phyloP scores from a whole-genome alignment of 2,888 invertebrate species.

The Latrodectus hesperus region DNA sequence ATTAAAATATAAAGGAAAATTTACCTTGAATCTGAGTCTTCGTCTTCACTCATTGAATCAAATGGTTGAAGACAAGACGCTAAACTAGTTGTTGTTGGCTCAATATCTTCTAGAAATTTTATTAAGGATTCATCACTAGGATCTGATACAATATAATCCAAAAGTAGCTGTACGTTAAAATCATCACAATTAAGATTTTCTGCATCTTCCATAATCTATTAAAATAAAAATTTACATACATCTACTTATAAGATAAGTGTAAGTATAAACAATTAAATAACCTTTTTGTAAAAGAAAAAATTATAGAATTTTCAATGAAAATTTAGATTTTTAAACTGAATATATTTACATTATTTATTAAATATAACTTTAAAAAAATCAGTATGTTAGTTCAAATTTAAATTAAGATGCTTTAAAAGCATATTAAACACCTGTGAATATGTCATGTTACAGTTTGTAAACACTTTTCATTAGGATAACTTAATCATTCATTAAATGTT shows the following conservation, averaged over 20 bases:
- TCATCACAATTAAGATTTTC: conserved; percentile 17
- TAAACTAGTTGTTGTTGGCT: conserved; percentile 23
- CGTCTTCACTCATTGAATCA: conserved; percentile 46
- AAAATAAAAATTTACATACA: not conserved
- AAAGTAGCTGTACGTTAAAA: conserved; percentile 36
- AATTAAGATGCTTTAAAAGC: too few relatives aligned
- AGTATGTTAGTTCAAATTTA: too few relatives aligned
- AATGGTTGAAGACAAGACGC: conserved; percentile 47
- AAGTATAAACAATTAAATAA: too few relatives aligned
- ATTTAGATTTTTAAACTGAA: not conserved
- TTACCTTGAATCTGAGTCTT: conserved; percentile 27
- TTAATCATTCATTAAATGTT: too few relatives aligned
- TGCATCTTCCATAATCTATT: conserved; percentile 14
- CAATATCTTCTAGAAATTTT: conserved; percentile 41
- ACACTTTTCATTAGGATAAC: too few relatives aligned
- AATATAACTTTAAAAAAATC: too few relatives aligned
- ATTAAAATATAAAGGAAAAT: not conserved
- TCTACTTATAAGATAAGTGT: too few relatives aligned
- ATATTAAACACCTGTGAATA: too few relatives aligned
- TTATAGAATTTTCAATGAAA: too few relatives aligned
- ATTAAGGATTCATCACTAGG: conserved; percentile 20
- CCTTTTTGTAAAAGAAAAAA: too few relatives aligned
- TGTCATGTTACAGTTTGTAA: too few relatives aligned
- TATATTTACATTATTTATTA: too few relatives aligned
- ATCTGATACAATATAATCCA: conserved; percentile 40